Percentiles rank a stretch among this genome's conserved stretches.
Evolutionary conservation across 2,888 invertebrate genomes (phyloP).

Genomic region (Sarcophaga caerulescens): DNA sequence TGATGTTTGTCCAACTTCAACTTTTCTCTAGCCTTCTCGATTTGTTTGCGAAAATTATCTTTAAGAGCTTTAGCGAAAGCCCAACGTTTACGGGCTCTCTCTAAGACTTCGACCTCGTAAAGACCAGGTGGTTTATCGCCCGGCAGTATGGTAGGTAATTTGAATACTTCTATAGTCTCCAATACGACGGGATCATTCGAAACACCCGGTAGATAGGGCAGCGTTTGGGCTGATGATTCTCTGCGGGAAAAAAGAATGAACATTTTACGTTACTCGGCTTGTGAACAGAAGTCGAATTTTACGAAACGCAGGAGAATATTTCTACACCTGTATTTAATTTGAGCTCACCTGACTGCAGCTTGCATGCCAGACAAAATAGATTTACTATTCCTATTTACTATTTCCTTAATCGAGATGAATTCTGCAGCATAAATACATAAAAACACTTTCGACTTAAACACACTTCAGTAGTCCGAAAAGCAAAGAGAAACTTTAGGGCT

Average conservation of each 20-base stretch:
- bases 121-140: constrained; percentile 77
- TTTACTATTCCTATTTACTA: no score
- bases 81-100: constrained; percentile 86
- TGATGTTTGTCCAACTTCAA: constrained; percentile 80
- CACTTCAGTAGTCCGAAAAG: no score
- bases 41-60: constrained; percentile 82
- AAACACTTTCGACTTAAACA: no score
- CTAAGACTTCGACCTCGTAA: constrained; percentile 83
- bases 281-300: no score
- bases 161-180: constrained; percentile 76
- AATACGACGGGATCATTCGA: constrained; percentile 69
- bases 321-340: no score
- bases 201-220: constrained; percentile 77
- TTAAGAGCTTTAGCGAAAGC: constrained; percentile 84
- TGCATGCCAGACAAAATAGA: no score
- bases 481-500: no score
- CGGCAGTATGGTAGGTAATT: constrained; percentile 74
- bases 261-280: neutral
- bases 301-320: no score
- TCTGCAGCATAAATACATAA: no score
- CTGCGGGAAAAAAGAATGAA: constrained; percentile 68
- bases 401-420: no score
- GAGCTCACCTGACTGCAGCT: no score
- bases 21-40: constrained; percentile 82
- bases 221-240: constrained; percentile 80